Percentiles rank a stretch among this genome's conserved stretches.
These are phyloP conservation scores for Drosophila paramelanica DNA, from an alignment of 2,888 invertebrate genomes.

Conservation along the genomic window DNA sequence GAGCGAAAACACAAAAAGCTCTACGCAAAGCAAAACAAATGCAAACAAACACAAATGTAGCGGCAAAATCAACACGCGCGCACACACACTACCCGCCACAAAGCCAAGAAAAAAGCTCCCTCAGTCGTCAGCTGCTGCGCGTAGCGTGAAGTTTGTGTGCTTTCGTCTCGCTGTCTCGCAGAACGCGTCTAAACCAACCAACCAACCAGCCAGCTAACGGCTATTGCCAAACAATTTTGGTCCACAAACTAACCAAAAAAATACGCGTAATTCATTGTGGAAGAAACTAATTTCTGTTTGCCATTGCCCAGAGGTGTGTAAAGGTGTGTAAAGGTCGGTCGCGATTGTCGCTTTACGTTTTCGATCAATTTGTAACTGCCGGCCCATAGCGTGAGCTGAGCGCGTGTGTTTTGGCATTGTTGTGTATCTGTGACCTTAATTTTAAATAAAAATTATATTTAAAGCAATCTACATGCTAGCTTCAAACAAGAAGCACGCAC, in stretches of 20 bases:
- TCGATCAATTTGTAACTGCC: slow-evolving; percentile 39
- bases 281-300: slow-evolving; percentile 8
- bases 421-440: slow-evolving; percentile 61
- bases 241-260: neutral
- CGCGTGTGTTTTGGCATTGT: slow-evolving; percentile 8
- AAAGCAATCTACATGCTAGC: slow-evolving; percentile 23
- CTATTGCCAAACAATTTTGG: slow-evolving; percentile 27
- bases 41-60: slow-evolving; percentile 18
- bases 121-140: slow-evolving; percentile 85
- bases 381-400: slow-evolving; percentile 28
- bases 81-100: slow-evolving; percentile 53
- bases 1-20: slow-evolving; percentile 51
- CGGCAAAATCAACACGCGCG: slow-evolving; percentile 53
- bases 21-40: slow-evolving; percentile 17
- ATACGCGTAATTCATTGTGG: slow-evolving; percentile 4
- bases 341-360: slow-evolving; percentile 11
- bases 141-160: slow-evolving; percentile 82
- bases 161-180: slow-evolving; percentile 54
- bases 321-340: slow-evolving; percentile 25
- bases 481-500: slow-evolving; percentile 44
- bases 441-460: slow-evolving; percentile 38
- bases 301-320: slow-evolving; percentile 9
- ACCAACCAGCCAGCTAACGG: slow-evolving; percentile 5
- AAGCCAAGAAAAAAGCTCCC: slow-evolving; percentile 81
- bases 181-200: slow-evolving; percentile 48